Percentiles rank a stretch among this genome's conserved stretches.
Conservation (phyloP, 2,888 invertebrate genomes). For the Drosophila diplacantha region DNA sequence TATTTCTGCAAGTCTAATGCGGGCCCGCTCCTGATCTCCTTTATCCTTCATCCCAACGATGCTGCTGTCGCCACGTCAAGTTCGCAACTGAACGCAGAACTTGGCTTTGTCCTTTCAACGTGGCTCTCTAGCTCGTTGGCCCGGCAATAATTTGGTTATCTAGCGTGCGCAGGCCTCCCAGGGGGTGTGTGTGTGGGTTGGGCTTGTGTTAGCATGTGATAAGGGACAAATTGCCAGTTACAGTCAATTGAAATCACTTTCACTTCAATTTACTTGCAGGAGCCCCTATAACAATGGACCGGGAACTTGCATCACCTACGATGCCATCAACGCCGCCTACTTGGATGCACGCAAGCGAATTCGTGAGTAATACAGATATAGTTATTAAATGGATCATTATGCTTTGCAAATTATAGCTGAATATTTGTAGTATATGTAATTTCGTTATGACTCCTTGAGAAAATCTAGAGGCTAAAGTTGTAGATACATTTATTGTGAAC, state of each 20-base stretch:
- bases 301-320: constrained; percentile 90
- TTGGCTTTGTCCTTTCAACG: constrained; percentile 21
- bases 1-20: constrained; percentile 46
- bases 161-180: constrained; percentile 46
- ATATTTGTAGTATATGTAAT: neutral
- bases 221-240: constrained; percentile 53
- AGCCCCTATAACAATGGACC: constrained; percentile 81
- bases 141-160: constrained; percentile 74
- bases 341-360: constrained; percentile 91
- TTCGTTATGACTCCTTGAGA: neutral
- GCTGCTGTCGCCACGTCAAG: constrained; percentile 33
- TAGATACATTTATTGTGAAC: neutral
- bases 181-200: constrained; percentile 6
- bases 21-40: constrained; percentile 46
- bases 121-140: constrained; percentile 49
- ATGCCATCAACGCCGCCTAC: constrained; percentile 92
- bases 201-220: constrained; percentile 62
- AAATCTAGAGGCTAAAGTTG: neutral
- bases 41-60: constrained; percentile 30
- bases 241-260: constrained; percentile 49
- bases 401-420: neutral
- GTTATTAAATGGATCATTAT: constrained; percentile 1
- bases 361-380: constrained; percentile 81
- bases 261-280: constrained; percentile 57
- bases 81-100: constrained; percentile 41